phyloP scores from a whole-genome alignment of 2,797 vertebrate genomes.

The Discoglossus pictus region DNA sequence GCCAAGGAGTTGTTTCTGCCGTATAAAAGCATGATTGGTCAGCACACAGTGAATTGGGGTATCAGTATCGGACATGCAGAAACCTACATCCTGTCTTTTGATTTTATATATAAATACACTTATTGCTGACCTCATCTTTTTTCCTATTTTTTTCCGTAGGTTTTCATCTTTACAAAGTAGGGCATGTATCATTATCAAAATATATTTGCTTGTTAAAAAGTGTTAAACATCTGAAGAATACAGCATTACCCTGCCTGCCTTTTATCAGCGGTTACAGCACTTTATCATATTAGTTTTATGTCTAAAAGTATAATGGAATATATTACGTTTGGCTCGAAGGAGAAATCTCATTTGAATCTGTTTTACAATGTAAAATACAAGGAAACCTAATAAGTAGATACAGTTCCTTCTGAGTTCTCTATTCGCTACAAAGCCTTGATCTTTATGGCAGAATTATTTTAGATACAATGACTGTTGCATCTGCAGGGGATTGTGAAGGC shows the following conservation, averaged over 20 bases:
- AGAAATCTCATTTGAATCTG: slow-evolving; percentile 54
- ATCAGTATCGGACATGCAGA: too few relatives aligned
- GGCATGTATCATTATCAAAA: too few relatives aligned
- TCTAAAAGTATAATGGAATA: slow-evolving; percentile 22
- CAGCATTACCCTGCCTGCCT: not conserved
- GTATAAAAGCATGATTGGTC: too few relatives aligned
- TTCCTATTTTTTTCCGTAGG: too few relatives aligned
- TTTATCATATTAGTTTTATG: slow-evolving; percentile 23
- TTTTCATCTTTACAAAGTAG: too few relatives aligned
- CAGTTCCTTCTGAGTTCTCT: slow-evolving; percentile 55
- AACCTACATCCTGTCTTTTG: too few relatives aligned
- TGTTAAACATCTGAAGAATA: slow-evolving; percentile 9
- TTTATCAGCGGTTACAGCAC: slow-evolving; percentile 11
- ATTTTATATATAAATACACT: too few relatives aligned
- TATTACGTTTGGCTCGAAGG: slow-evolving; percentile 41
- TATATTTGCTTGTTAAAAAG: too few relatives aligned
- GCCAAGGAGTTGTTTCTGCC: too few relatives aligned
- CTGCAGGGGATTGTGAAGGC: slow-evolving; percentile 1
- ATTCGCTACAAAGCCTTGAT: slow-evolving; percentile 63
- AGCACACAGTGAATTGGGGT: too few relatives aligned
- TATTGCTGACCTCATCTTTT: too few relatives aligned
- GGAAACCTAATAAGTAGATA: slow-evolving; percentile 66
- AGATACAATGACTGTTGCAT: slow-evolving; percentile 31
- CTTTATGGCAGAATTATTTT: slow-evolving; percentile 36
- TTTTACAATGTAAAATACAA: slow-evolving; percentile 66